Percentiles rank a stretch among this genome's conserved stretches.
Evolutionary conservation across 2,113 vertebrate genomes (phyloP).

Genomic region (human (Homo sapiens)): DNA sequence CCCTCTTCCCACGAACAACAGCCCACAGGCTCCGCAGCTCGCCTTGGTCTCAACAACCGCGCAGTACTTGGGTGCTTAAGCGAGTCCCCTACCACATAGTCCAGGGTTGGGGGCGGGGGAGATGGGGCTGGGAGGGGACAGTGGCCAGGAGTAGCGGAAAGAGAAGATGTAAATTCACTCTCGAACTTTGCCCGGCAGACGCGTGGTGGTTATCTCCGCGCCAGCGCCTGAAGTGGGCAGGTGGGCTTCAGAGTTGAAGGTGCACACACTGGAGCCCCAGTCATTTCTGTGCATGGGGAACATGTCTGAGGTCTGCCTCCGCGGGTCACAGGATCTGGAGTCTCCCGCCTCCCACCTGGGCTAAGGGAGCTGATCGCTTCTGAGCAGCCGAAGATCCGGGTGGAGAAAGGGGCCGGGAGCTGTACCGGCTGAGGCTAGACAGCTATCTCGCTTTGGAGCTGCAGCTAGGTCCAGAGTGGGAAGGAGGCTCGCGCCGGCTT

Average conservation of each 20-base stretch:
- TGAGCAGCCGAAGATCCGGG: neutral
- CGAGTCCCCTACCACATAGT: neutral
- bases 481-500: fast-evolving
- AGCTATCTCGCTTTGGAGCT: neutral
- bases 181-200: neutral
- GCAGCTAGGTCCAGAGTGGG: neutral
- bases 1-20: conserved; percentile 53
- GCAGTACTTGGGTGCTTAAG: neutral
- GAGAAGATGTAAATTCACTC: neutral
- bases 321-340: neutral
- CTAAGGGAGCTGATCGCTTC: neutral
- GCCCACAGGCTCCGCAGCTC: neutral
- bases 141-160: neutral
- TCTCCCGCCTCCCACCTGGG: neutral
- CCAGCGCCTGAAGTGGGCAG: neutral
- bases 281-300: neutral
- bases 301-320: neutral
- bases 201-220: too few relatives aligned
- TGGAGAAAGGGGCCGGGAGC: neutral
- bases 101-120: neutral
- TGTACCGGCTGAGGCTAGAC: fast-evolving
- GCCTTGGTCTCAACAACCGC: neutral
- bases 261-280: neutral
- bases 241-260: neutral
- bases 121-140: neutral